A percentile compares a stretch with the other conserved stretches of the same genome.
These are phyloP conservation scores for Turritopsis rubra DNA, from an alignment of 30 jellyfish, hydroid and myxozoan genomes.

Conservation along the genomic window DNA sequence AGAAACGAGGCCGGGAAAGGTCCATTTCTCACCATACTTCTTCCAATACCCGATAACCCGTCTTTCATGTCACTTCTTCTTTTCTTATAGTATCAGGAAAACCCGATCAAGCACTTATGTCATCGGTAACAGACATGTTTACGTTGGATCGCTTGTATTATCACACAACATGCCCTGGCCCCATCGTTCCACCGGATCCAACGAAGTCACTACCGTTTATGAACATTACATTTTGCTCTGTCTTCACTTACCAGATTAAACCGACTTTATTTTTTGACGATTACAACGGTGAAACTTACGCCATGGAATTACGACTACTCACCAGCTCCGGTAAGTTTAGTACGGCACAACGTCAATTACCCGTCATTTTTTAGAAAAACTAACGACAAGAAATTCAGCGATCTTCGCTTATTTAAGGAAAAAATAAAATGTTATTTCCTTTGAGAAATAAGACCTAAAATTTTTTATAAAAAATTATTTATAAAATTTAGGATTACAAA, in stretches of 20 bases:
- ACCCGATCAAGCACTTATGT: background rate
- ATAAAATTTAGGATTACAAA: background rate
- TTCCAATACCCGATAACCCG: background rate
- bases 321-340: constrained; percentile 26
- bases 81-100: constrained; percentile 11
- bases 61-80: background rate
- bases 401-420: too few relatives aligned
- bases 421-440: too few relatives aligned
- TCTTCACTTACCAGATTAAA: constrained; percentile 42
- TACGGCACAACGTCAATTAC: too few relatives aligned
- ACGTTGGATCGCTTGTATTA: constrained; percentile 38
- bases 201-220: constrained; percentile 23
- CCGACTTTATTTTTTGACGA: constrained; percentile 55
- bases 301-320: constrained; percentile 40
- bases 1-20: background rate
- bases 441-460: too few relatives aligned
- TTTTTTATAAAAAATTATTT: too few relatives aligned
- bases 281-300: constrained; percentile 53
- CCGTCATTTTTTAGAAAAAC: too few relatives aligned
- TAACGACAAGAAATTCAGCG: too few relatives aligned
- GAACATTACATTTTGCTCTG: constrained; percentile 57
- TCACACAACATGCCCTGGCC: constrained; percentile 49
- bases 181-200: constrained; percentile 70
- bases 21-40: too few relatives aligned
- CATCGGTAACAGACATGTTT: constrained; percentile 8